These are phyloP conservation scores for Parauchenoglanis punctatus DNA, from an alignment of 2,797 vertebrate species.

Conservation along the genomic window DNA sequence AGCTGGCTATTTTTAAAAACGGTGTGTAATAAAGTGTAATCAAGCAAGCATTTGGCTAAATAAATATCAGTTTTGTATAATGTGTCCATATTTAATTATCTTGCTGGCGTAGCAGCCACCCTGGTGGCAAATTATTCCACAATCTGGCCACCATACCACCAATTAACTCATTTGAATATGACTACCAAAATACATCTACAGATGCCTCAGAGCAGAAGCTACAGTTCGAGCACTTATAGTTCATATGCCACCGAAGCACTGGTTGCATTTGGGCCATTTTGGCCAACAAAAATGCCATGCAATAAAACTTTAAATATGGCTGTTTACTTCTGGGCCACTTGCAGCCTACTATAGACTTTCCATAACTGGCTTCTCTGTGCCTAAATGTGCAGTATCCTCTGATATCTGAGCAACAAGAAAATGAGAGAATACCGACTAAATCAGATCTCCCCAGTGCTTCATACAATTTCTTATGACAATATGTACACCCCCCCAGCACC, in stretches of 20 bases:
- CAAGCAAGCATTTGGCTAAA: background rate
- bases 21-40: background rate
- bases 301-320: background rate
- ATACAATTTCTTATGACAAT: conserved; percentile 5
- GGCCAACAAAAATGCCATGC: background rate
- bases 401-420: background rate
- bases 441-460: conserved; percentile 6
- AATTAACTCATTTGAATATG: background rate
- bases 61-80: background rate
- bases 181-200: background rate
- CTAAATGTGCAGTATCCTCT: conserved; percentile 17
- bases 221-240: background rate
- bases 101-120: background rate
- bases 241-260: background rate
- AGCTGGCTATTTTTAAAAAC: background rate
- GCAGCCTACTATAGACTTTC: too few species aligned
- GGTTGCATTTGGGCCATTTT: background rate
- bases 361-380: background rate
- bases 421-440: background rate
- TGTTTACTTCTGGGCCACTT: background rate
- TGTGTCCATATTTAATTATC: background rate
- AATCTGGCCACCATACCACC: background rate
- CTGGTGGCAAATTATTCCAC: background rate
- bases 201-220: background rate
- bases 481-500: background rate